Evolutionary conservation across 2,113 vertebrate species (phyloP), one percentile per base, ranked within the genome.

Genomic region (Onychostruthus taczanowskii): DNA sequence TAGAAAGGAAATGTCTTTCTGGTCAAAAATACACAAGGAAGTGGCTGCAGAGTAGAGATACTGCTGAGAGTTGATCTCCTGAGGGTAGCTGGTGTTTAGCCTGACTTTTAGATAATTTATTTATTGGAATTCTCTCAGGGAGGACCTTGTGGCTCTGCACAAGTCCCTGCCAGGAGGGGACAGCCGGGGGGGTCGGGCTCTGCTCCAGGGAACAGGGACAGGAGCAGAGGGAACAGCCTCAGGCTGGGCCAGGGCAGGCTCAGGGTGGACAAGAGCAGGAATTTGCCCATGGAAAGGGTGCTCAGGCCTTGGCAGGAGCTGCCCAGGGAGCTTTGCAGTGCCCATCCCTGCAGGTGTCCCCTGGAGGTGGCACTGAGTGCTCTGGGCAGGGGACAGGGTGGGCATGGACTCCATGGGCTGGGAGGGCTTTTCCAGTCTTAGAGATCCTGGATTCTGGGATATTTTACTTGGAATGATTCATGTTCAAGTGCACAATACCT

Each of bases 371-470:
- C 85, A 72, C 75, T 79, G 8, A 63, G 74, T 2, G 81, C 58
- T 72, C 81, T 62, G 81, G 68, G 81, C 80, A 44, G 55, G 74
- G 7, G 15, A 56, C 37, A 58, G 43, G 46, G 63, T 61, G 83
- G 50, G 7, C 1, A 50, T 3, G 1, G 30, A 2, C 10, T 58
- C 0, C 0, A 0, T 20, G 52, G 7, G 10, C 52, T 67, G 27
- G 16, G 47, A 49, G 58, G 23, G 8, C 23, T 68, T 39, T 41
- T 0, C 69, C 62, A 89, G 0, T 39, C 46, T 3, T 18, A 44
- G 22, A 15, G 15, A 70, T 63, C 19, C 41, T 3, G 3, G 7
- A 44, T 77, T 37, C 22, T 61, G 37, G 1, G 37, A 4, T 52
- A 10, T 35, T 89, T 87, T 31, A 31, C 41, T 20, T 46, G 28